Evolutionary conservation across 92 coral and sea anemone species (phyloP), one percentile per base, ranked within the genome.

Genomic region (Zoanthus sansibaricus): DNA sequence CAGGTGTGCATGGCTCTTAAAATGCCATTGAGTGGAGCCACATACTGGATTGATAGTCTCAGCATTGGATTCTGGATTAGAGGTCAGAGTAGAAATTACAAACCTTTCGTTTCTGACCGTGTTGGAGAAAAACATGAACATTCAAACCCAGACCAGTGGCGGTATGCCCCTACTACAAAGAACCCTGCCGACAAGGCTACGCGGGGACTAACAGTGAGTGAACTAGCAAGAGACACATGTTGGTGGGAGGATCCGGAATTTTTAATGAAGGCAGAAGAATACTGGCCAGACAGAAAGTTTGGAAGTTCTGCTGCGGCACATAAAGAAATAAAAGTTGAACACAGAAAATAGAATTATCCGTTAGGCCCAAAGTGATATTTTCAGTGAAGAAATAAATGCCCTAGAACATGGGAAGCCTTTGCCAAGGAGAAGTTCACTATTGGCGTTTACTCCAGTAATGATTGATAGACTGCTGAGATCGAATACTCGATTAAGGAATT

Each of bases 311-410:
- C 4, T 2, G 68, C 4, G 25, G 68, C 68, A 61, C 20, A n/a
- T 59, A 2, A 59, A n/a, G 67, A 59, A 59, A 59, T 59, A 13
- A 59, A 59, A 59, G 67, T 18, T 18, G 25, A 61, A 72, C 42
- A 89, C 91, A 1, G 94, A 94, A 79, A 77, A 75, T 44, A 51
- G 42, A 71, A 78, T 89, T 18, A 64, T 91, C 20, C 42, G 51
- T 47, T 89, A 89, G 44, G 94, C 93, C 49, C 91, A 93, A 78
- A 61, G 51, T 12, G 86, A 86, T 25, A 25, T 25, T 55, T 92
- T 86, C 69, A 31, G 86, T 55, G 91, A 90, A 9, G 94, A 94
- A 77, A 83, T 89, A 6, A 54, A 89, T 30, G 87, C 93, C 13
- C 83, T 84, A 72, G 62, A 67, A 89, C 20, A 73, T 21, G 62